Evolutionary conservation across 2,797 vertebrate species (phyloP), one percentile per base, ranked within the genome.

Genomic region (Danio choprae): DNA sequence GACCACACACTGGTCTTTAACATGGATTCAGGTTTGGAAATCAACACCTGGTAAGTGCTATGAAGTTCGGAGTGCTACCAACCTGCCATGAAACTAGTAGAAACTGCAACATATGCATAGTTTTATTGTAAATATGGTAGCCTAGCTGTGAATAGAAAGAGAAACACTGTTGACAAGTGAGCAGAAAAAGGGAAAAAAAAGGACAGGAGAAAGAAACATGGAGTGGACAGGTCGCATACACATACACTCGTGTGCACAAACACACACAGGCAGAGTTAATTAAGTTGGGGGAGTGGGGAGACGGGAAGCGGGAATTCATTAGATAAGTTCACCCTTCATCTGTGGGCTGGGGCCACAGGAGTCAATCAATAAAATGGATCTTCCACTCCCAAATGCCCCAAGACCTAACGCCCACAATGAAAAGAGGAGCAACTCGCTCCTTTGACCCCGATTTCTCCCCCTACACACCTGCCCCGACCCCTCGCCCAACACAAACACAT

Each of bases 281-380:
- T 95, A 94, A 93, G 91, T 89, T 91, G 92, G 91, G 91, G 91
- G 91, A 92, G 92, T 88, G 85, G 90, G 90, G 91, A 89, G 91
- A 46, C 38, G 83, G 92, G 90, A 92, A 92, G 90, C 86, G 90
- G 91, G 92, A 94, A 94, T 94, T 94, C 91, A 95, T 95, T 94
- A 95, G 89, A 92, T 91, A 88, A 89, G 88, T 92, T 91, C 92
- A 91, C 88, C 89, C 90, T 90, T 92, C 90, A 91, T 92, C 90
- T 93, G 90, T 93, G 92, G 92, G 92, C 90, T 88, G 91, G 88
- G 92, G 91, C 89, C 91, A 93, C 88, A 89, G 87, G 90, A 94
- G 92, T 93, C 92, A 94, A 93, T 95, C 93, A 93, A 92, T 94
- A 92, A 91, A 92, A 94, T 92, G 84, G 92, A 94, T 94, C 91